A percentile compares a stretch with the other conserved stretches of the same genome.
Evolutionary conservation across 2,888 invertebrate species (phyloP).

Genomic region (Sinodicranocentrus sp.): DNA sequence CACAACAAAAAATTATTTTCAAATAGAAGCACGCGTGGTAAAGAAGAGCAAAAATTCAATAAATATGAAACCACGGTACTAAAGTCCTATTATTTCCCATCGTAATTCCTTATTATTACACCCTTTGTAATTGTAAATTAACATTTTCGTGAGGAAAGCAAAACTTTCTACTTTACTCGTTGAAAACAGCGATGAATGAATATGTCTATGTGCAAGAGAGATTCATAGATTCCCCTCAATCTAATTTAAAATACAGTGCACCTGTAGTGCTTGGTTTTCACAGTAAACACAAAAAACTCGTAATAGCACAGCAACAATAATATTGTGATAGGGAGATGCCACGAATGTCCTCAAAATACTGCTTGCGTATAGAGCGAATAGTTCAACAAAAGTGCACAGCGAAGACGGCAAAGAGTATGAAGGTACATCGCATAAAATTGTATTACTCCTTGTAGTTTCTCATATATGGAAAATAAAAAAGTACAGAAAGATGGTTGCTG

Average conservation of each 20-base stretch:
- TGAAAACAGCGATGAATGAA: neutral
- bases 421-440: no score
- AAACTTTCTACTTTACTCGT: conserved; percentile 58
- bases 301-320: neutral
- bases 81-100: conserved; percentile 52
- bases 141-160: conserved; percentile 51
- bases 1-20: conserved; percentile 29
- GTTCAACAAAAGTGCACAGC: neutral
- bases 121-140: conserved; percentile 39
- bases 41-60: conserved; percentile 48
- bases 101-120: conserved; percentile 47
- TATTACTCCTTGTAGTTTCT: no score
- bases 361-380: neutral
- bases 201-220: neutral
- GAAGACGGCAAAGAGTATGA: no score
- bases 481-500: no score
- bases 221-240: conserved; percentile 17
- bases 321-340: neutral
- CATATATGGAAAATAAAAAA: neutral
- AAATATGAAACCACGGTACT: conserved; percentile 31
- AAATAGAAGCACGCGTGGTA: neutral
- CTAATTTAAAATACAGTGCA: neutral
- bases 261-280: neutral
- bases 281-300: conserved; percentile 9
- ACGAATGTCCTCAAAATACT: conserved; percentile 18